Base-by-base conservation (phyloP, 2,113 vertebrate genomes). In the Hippolais icterina region DNA sequence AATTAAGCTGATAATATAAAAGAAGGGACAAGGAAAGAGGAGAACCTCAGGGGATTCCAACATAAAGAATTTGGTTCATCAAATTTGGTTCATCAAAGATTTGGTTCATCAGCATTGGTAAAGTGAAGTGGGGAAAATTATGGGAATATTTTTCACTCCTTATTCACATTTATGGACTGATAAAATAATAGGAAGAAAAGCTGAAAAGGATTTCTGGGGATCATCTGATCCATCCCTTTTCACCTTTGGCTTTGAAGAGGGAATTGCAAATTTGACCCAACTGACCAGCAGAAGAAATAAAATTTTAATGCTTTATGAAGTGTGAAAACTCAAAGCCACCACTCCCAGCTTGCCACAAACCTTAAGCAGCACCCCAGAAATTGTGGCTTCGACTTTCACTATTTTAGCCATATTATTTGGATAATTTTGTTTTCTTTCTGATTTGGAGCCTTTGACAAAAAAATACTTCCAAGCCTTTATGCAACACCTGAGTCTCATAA, bases 231-330 rank as follows among this genome's bases (percentile, higher is more conserved):
- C n/a, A 56, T 16, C 33, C 11, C 8, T 56, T 87, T n/a, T 52
- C 3, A 64, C 14, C 16, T 52, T 37, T 4, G 8, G 8, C 6
- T 28, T 16, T 10, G 12, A 71, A 13, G 19, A 71, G 2, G 23
- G 7, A 17, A 41, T 41, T 64, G 15, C 5, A 12, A 2, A 12
- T 6, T 25, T 28, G 16, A 15, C 56, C 54, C 18, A 72, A 33
- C 0, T 11, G 59, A 39, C 2, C 28, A 56, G 11, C 7, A 6
- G 15, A 56, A 52, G 20, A 56, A 88, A 42, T 0, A 28, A 49
- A 28, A 29, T n/a, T 69, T 59, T 9, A 23, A 21, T 4, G 11
- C 17, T 33, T 15, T 2, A 3, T 41, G 37, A 31, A 13, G 22
- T 29, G 41, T 33, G 13, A 18, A 8, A 9, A 35, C 11, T 77